phyloP scores from a whole-genome alignment of 2,113 vertebrate species.

The Kryptolebias marmoratus region DNA sequence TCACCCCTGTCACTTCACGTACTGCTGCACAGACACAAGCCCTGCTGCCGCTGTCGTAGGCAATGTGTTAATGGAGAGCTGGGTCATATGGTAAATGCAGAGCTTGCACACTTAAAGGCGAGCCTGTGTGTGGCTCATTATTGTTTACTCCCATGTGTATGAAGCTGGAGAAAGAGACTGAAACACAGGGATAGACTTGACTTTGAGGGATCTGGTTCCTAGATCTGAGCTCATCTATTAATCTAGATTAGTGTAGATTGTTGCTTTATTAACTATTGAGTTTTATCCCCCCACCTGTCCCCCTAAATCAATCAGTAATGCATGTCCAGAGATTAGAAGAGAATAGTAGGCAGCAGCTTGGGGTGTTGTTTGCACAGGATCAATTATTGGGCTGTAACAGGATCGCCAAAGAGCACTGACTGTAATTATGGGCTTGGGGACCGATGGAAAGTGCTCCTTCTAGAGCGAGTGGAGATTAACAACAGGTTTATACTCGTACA shows the following conservation, averaged over 20 bases:
- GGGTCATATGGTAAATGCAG: conserved; percentile 23
- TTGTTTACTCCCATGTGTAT: conserved; percentile 40
- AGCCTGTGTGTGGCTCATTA: conserved; percentile 36
- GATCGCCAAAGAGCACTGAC: conserved; percentile 70
- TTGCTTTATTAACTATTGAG: conserved; percentile 84
- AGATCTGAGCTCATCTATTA: conserved; percentile 78
- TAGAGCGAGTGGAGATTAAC: conserved; percentile 17
- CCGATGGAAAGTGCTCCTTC: conserved; percentile 60
- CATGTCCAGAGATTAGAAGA: conserved; percentile 79
- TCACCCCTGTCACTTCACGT: conserved; percentile 41
- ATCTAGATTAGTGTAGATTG: conserved; percentile 81
- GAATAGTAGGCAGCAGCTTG: conserved; percentile 67
- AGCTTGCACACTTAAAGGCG: conserved; percentile 5
- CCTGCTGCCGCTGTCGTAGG: conserved; percentile 16
- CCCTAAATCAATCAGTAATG: conserved; percentile 80
- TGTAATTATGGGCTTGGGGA: conserved; percentile 74
- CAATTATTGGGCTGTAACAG: conserved; percentile 80
- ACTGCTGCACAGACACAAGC: conserved; percentile 22
- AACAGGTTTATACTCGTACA: neutral
- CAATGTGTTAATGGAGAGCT: conserved; percentile 5
- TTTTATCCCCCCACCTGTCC: conserved; percentile 80
- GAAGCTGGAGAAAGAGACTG: conserved; percentile 41
- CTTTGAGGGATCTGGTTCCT: conserved; percentile 69
- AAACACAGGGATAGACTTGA: conserved; percentile 42
- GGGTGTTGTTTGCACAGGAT: conserved; percentile 73